Conservation (phyloP, 2,113 vertebrate genomes). For the Sinosuthora webbiana region DNA sequence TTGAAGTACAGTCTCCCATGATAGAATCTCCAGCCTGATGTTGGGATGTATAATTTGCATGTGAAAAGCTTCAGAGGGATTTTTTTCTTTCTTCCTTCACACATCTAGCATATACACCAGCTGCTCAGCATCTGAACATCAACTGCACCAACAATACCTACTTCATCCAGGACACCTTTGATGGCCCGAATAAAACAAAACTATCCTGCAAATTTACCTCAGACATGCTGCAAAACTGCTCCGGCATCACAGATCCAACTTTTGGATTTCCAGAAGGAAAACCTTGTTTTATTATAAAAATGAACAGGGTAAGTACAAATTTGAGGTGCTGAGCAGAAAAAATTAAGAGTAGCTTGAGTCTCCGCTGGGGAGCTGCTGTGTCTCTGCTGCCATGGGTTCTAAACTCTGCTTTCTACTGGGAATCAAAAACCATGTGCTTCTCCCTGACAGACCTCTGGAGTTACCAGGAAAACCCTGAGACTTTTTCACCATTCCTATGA, state of each 20-base stretch:
- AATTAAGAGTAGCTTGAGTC: neutral
- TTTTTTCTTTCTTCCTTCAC: neutral
- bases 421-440: neutral
- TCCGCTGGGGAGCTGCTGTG: rapidly evolving
- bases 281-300: slow-evolving; percentile 89
- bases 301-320: slow-evolving; percentile 83
- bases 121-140: slow-evolving; percentile 65
- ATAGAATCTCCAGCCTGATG: neutral
- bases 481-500: neutral
- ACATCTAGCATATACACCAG: slow-evolving; percentile 79
- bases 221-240: slow-evolving; percentile 84
- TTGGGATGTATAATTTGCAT: neutral
- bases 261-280: slow-evolving; percentile 84
- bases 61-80: neutral
- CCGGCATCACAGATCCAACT: slow-evolving; percentile 74
- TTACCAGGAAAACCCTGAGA: neutral
- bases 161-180: slow-evolving; percentile 77
- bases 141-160: slow-evolving; percentile 78
- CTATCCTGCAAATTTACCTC: slow-evolving; percentile 81
- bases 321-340: neutral
- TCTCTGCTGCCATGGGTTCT: neutral
- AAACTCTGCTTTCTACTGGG: neutral
- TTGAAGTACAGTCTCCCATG: neutral
- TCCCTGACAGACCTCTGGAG: neutral
- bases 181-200: slow-evolving; percentile 79